Evolutionary conservation across 2,888 invertebrate genomes (phyloP).

Genomic region (Idaea straminata): DNA sequence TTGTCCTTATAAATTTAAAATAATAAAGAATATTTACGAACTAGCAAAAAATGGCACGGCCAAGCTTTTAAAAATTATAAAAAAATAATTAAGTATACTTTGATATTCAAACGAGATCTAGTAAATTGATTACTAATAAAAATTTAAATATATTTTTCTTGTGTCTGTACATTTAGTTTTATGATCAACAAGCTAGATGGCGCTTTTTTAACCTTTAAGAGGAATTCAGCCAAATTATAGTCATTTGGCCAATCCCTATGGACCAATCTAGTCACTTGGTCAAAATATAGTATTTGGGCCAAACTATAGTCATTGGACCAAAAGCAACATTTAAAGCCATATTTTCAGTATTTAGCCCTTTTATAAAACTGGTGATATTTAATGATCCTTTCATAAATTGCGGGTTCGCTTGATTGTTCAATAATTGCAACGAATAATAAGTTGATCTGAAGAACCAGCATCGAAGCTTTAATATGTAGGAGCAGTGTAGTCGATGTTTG

Average conservation of each 20-base stretch:
- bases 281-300: background rate
- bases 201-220: background rate
- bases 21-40: background rate
- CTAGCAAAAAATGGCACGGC: background rate
- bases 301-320: no score
- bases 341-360: no score
- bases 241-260: background rate
- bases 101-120: background rate
- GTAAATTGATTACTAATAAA: background rate
- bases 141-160: background rate
- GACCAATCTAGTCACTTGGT: background rate
- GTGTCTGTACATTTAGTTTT: background rate
- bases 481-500: slow-evolving; percentile 85
- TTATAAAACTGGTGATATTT: no score
- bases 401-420: background rate
- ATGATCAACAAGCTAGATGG: background rate
- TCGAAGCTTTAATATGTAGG: slow-evolving; percentile 82
- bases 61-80: background rate
- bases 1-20: background rate
- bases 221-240: background rate
- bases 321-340: no score
- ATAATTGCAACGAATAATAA: background rate
- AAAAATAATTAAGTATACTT: background rate
- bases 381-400: no score
- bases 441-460: background rate